A percentile compares a stretch with the other conserved stretches of the same genome.
phyloP scores from a whole-genome alignment of 2,797 vertebrate species.

The Crypturellus tataupa region DNA sequence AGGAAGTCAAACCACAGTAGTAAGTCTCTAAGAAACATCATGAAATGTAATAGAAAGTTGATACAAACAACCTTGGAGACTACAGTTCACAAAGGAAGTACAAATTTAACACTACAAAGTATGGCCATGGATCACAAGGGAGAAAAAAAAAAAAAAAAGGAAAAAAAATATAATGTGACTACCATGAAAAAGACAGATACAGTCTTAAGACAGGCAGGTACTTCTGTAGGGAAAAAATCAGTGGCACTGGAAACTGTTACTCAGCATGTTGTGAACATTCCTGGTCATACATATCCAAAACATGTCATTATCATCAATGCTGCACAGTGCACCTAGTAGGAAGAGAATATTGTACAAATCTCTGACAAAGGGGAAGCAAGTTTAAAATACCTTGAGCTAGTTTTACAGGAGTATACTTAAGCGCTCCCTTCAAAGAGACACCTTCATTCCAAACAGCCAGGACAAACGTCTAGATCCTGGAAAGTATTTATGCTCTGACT shows the following conservation, averaged over 20 bases:
- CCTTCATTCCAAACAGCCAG: not conserved
- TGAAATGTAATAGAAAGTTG: conserved; percentile 15
- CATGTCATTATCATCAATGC: not conserved
- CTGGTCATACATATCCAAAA: not conserved
- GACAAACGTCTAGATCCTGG: not conserved
- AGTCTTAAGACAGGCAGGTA: not conserved
- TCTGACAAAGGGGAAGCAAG: not conserved
- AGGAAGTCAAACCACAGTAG: not conserved
- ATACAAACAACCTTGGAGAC: conserved; percentile 41
- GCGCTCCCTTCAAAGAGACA: not conserved
- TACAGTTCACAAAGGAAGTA: not conserved
- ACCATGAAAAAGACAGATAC: not conserved
- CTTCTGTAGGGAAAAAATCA: not conserved
- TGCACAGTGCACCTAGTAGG: not conserved
- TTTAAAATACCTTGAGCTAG: not conserved
- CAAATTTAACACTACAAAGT: not conserved
- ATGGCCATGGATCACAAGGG: not conserved
- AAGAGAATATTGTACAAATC: not conserved
- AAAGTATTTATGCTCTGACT: not conserved
- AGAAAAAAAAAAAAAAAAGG: not conserved
- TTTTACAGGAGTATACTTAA: not conserved
- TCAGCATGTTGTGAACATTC: not conserved
- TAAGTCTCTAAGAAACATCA: conserved; percentile 13
- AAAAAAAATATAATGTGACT: not conserved
- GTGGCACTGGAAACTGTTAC: not conserved